Conservation (phyloP, 2,888 invertebrate genomes). For the Leucozona laternaria region DNA sequence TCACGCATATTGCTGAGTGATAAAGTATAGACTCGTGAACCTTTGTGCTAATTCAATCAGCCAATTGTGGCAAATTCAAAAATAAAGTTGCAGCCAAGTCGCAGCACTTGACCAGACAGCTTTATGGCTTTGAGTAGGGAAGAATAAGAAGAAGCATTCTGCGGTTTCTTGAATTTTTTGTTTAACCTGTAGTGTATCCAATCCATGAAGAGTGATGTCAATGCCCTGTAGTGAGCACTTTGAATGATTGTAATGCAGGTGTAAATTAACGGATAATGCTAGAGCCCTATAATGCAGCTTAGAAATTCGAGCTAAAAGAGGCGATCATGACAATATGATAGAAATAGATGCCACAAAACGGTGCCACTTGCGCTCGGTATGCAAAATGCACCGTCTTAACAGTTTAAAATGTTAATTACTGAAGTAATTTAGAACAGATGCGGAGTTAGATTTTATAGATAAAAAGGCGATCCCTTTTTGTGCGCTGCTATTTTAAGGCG, state of each 20-base stretch:
- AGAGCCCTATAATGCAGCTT: constrained; percentile 18
- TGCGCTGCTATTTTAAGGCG: no score
- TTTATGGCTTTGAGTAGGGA: constrained; percentile 14
- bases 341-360: neutral
- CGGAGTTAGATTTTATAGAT: neutral
- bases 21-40: constrained; percentile 53
- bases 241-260: constrained; percentile 64
- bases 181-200: neutral
- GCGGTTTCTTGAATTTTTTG: neutral
- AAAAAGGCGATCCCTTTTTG: neutral
- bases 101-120: constrained; percentile 52
- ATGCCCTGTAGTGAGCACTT: constrained; percentile 41
- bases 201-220: constrained; percentile 30
- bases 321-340: constrained; percentile 11
- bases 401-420: neutral
- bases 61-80: constrained; percentile 52
- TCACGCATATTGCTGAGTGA: constrained; percentile 46
- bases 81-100: constrained; percentile 23
- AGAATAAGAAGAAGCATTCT: neutral
- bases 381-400: neutral
- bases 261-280: constrained; percentile 59
- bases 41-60: constrained; percentile 70
- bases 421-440: neutral
- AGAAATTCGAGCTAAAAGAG: neutral
- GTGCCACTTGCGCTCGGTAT: neutral